These are phyloP conservation scores for Cyanocitta stelleri DNA, from an alignment of 2,113 vertebrate species.

Conservation along the genomic window DNA sequence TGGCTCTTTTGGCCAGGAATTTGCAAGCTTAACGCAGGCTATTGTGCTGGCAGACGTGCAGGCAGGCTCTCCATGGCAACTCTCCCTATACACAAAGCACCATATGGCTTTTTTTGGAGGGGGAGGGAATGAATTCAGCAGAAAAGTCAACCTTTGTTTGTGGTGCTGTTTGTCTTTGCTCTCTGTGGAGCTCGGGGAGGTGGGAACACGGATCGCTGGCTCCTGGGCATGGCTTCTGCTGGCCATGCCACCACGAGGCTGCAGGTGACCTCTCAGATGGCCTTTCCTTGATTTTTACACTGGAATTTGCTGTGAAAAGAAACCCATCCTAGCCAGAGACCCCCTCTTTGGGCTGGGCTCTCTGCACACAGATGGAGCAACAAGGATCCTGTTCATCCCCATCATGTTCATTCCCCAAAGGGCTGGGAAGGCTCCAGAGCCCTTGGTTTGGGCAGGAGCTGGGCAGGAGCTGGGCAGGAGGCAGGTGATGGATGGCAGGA, in stretches of 20 bases:
- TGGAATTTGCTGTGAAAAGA: not conserved
- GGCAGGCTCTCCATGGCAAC: slow-evolving; percentile 62
- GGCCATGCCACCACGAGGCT: not conserved
- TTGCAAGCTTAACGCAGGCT: not conserved
- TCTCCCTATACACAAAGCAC: slow-evolving; percentile 44
- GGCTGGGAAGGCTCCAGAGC: not conserved
- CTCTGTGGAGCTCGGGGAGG: not conserved
- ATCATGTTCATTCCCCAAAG: accelerated
- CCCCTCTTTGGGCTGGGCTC: not conserved
- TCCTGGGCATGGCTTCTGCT: not conserved
- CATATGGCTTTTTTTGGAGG: slow-evolving; percentile 48
- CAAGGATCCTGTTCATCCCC: not conserved
- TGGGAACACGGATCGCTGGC: not conserved
- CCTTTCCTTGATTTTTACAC: not conserved
- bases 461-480: not conserved
- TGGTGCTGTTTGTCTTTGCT: not conserved
- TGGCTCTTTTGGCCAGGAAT: slow-evolving; percentile 9
- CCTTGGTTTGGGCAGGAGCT: not conserved
- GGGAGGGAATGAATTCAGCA: not conserved
- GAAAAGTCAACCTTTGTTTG: slow-evolving; percentile 1
- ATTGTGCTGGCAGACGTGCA: slow-evolving; percentile 13
- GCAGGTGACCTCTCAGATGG: not conserved
- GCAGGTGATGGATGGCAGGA: not conserved
- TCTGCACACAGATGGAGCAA: not conserved
- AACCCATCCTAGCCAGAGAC: not conserved